phyloP scores from a whole-genome alignment of 1,140 invertebrate genomes.

The Nasonia giraulti region DNA sequence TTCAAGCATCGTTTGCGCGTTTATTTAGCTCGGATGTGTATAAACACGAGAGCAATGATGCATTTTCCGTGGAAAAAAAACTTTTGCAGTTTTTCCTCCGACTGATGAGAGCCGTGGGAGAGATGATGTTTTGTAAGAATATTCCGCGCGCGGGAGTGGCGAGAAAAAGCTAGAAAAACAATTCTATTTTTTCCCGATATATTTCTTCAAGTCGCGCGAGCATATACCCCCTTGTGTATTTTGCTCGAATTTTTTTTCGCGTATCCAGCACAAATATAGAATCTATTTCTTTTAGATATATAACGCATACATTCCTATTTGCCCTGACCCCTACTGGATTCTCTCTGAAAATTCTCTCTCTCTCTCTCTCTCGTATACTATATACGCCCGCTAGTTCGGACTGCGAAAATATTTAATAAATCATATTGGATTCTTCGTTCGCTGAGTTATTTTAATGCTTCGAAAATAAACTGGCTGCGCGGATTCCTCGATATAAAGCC shows the following conservation, averaged over 20 bases:
- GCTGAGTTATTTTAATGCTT: background rate
- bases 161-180: background rate
- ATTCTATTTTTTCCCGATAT: slow-evolving; percentile 1
- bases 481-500: background rate
- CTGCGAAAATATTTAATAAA: slow-evolving; percentile 10
- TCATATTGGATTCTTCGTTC: slow-evolving; percentile 4
- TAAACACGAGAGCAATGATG: no score
- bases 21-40: no score
- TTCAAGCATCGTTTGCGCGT: no score
- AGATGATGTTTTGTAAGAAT: background rate
- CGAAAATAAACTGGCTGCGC: background rate
- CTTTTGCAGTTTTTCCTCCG: no score
- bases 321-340: background rate
- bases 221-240: background rate
- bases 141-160: background rate
- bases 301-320: background rate
- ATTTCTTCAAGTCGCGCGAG: background rate
- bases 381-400: background rate
- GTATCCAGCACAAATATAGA: background rate
- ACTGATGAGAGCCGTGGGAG: no score
- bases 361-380: background rate
- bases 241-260: background rate
- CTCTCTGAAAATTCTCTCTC: background rate
- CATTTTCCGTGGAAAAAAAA: no score
- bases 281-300: slow-evolving; percentile 17